Evolutionary conservation across 2,113 vertebrate genomes (phyloP), one percentile per base, ranked within the genome.

Genomic region (Trematomus loennbergii): DNA sequence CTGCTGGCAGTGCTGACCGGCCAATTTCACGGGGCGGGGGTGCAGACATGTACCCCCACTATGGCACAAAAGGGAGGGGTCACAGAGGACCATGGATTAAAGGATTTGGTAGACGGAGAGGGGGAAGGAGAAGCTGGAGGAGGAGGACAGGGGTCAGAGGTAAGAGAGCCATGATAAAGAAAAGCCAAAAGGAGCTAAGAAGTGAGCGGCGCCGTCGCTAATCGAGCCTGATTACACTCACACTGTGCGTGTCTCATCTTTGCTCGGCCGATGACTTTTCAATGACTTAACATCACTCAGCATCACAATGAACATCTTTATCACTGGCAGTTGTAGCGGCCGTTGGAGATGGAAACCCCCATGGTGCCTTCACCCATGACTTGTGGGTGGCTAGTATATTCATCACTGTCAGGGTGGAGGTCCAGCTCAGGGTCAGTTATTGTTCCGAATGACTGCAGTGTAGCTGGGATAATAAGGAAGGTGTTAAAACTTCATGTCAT

Each of bases 61-160:
- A 40, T 6, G 12, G 59, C 54, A 92, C 88, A 82, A 90, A 90
- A 82, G 75, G 72, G 81, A 86, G 81, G 86, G 93, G 91, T 93
- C 91, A 87, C 17, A 58, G 75, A 80, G 75, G 53, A 79, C 78
- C 75, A 50, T 3, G 81, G 91, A 94, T 94, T 94, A 93, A 91
- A 90, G 91, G 88, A 90, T 91, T 91, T 89, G 63, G 59, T 59
- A 20, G 65, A 81, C 8, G 57, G 72, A 49, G 53, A 45, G 78
- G 70, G 85, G 46, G 78, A 20, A 59, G 55, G 25, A 46, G 83
- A 80, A 78, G 84, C 84, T 49, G 36, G 55, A 57, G 86, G 83
- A 78, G 86, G 87, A 49, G 45, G 55, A 70, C 54, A n/a, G 69
- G 82, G 90, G 89, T 92, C 88, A 91, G 72, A 86, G 90, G 89